phyloP scores from a whole-genome alignment of 2,113 vertebrate genomes.

The Urocolius indicus region DNA sequence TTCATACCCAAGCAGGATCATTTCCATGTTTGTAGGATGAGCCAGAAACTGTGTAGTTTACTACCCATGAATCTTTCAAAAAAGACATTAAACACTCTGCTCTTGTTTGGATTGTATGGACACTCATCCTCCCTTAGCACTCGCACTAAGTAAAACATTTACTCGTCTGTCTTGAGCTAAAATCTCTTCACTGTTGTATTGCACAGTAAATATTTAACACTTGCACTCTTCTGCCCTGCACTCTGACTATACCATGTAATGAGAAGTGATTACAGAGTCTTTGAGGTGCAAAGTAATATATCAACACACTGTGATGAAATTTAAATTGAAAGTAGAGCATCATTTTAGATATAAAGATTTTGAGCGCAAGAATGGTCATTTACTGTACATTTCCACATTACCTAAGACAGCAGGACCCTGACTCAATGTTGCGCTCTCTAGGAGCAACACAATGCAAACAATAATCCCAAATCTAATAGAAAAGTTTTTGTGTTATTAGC shows the following conservation, averaged over 20 bases:
- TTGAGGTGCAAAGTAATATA: not conserved
- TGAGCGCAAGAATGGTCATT: not conserved
- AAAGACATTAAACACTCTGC: not conserved
- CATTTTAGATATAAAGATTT: not conserved
- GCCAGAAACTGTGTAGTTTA: not conserved
- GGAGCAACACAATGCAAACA: not conserved
- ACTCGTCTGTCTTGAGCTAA: not conserved
- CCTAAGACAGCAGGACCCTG: not conserved
- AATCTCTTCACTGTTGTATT: not conserved
- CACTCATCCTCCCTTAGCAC: not conserved
- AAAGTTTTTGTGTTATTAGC: not conserved
- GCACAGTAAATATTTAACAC: not conserved
- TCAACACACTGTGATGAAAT: not conserved
- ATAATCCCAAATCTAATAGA: not conserved
- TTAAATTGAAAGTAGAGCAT: not conserved
- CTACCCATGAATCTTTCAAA: not conserved
- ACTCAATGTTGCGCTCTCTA: not conserved
- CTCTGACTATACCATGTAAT: not conserved
- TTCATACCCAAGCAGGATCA: not conserved
- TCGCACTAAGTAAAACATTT: not conserved
- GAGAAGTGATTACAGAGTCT: not conserved
- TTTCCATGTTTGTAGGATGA: not conserved
- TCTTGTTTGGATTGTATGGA: not conserved
- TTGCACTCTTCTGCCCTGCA: not conserved
- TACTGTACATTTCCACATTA: not conserved